Evolutionary conservation across 1,140 invertebrate genomes (phyloP), one percentile per base, ranked within the genome.

Genomic region (Drosophila bocki): DNA sequence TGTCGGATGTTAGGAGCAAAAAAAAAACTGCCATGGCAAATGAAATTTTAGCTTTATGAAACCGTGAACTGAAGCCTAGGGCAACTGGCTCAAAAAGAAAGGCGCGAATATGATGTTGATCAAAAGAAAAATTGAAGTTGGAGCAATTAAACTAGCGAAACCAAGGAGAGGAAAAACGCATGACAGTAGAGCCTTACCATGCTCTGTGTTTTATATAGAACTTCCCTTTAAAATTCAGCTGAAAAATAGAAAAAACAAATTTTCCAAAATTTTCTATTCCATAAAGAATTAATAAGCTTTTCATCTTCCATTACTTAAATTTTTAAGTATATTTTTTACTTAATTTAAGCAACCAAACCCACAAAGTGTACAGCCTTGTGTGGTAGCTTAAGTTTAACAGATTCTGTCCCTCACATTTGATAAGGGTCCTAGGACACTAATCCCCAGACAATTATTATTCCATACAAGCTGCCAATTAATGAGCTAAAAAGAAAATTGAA

Each of bases 31-130:
- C 33, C 51, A 15, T n/a, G 13, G 35, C 19, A 39, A 56, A 56
- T 56, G 53, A 56, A 56, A 56, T 56, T 56, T 56, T 39, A 56
- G 35, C 53, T 56, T 56, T 56, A 56, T 56, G 53, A 39, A 35
- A 19, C 35, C 53, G 13, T 39, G 45, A 48, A 11, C 13, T 26
- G 35, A 11, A 26, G 53, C 19, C 53, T 5, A 1, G 2, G 35
- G 35, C 35, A 39, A 56, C 19, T 22, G 0, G 53, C 9, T 56
- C 35, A 9, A 56, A 39, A 56, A 22, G 13, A 56, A 56, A 54
- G 7, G 12, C 33, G 33, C 12, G 3, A 37, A 11, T 13, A 1
- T 0, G 7, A 9, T 9, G 12, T 37, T 9, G 12, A 6, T 2
- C 19, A 0, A 1, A 26, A 39, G 35, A 26, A 12, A 56, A 39